Percentiles rank a stretch among this genome's conserved stretches.
phyloP scores from a whole-genome alignment of 2,888 invertebrate genomes.

The Pristionchus arcanus region DNA sequence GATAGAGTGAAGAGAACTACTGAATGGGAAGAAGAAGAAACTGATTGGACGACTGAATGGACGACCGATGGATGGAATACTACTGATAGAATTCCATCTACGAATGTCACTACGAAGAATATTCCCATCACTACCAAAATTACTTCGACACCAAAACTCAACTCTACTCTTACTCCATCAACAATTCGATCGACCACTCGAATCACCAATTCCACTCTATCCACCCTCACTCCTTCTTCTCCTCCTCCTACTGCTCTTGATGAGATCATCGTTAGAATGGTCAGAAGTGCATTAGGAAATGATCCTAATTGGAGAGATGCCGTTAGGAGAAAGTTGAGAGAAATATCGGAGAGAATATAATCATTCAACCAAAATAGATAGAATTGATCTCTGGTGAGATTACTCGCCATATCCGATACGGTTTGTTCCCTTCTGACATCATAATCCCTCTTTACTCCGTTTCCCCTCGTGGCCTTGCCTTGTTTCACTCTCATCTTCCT shows the following conservation, averaged over 20 bases:
- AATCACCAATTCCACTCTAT: not conserved
- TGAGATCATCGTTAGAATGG: conserved; percentile 2
- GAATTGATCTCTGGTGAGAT: conserved; percentile 9
- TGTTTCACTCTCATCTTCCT: not conserved
- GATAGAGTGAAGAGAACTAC: conserved; percentile 17
- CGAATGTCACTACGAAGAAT: not conserved
- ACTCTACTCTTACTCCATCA: not conserved
- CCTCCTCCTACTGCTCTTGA: not conserved
- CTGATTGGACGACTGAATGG: not conserved
- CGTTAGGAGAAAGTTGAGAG: not conserved
- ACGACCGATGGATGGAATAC: conserved; percentile 6
- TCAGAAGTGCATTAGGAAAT: not conserved
- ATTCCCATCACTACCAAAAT: not conserved
- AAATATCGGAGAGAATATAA: not conserved
- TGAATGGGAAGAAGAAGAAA: conserved; percentile 12
- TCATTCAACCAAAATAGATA: not conserved
- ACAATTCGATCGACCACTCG: too few relatives aligned
- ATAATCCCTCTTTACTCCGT: not conserved
- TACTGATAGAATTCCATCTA: not conserved
- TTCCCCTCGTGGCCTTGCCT: not conserved
- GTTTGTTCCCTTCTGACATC: conserved; percentile 22
- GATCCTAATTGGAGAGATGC: conserved; percentile 14
- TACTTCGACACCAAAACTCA: not conserved
- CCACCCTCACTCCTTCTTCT: not conserved
- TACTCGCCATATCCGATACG: conserved; percentile 7